phyloP scores from a whole-genome alignment of 2,797 vertebrate species.

The Astyanax mexicanus region DNA sequence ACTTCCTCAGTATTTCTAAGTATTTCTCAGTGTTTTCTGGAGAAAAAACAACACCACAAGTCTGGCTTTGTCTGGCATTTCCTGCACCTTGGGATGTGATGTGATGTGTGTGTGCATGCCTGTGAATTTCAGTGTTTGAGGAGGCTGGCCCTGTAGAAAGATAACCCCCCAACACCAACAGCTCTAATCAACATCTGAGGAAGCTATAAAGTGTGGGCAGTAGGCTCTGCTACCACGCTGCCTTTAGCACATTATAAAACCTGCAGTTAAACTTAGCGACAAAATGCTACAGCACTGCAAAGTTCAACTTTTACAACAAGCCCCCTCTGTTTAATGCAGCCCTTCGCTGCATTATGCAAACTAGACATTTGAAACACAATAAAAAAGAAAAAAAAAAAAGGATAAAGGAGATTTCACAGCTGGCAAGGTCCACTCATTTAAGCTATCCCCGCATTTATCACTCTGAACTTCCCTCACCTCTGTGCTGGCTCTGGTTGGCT shows the following conservation, averaged over 20 bases:
- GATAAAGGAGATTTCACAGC: constrained; percentile 1
- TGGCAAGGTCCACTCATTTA: constrained; percentile 1
- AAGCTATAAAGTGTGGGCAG: constrained; percentile 54
- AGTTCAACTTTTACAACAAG: constrained; percentile 36
- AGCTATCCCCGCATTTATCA: background rate
- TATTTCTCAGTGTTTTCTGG: constrained; percentile 60
- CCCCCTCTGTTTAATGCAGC: too few relatives aligned
- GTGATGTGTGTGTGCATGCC: constrained; percentile 28
- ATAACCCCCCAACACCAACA: constrained; percentile 42
- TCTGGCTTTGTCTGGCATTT: constrained; percentile 52
- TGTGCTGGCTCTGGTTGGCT: background rate
- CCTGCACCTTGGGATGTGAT: constrained; percentile 39
- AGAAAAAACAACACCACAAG: constrained; percentile 40
- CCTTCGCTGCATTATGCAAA: constrained; percentile 57
- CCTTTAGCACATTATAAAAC: constrained; percentile 45
- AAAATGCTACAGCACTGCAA: constrained; percentile 30
- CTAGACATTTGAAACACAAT: constrained; percentile 47
- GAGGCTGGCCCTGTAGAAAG: constrained; percentile 36
- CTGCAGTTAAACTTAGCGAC: constrained; percentile 36
- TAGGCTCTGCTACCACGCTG: constrained; percentile 34
- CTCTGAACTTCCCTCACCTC: constrained; percentile 5
- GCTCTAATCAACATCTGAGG: constrained; percentile 51
- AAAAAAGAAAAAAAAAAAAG: constrained; percentile 41
- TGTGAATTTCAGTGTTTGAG: constrained; percentile 3
- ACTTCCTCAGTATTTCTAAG: constrained; percentile 52